Base-by-base conservation (phyloP, 2,888 invertebrate species). In the Spodoptera littoralis region DNA sequence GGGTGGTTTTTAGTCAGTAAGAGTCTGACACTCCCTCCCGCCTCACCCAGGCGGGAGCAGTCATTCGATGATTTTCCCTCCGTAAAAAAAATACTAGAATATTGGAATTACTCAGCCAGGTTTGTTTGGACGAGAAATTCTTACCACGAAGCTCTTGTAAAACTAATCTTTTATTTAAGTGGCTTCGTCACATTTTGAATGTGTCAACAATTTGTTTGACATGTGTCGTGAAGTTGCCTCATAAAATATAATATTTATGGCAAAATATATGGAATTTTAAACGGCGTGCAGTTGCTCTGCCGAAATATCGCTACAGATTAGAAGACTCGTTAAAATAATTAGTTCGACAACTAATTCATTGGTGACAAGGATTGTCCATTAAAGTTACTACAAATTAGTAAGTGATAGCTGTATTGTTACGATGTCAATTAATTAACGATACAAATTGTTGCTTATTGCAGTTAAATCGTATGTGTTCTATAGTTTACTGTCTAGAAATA, bases 161-260 rank as follows among this genome's bases (percentile, higher is more conserved):
- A 71, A 57, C 72, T 76, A 82, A 84, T 80, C 78, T 82, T 81
- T 83, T 86, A 84, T 87, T 89, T 88, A 87, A 86, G 85, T 86
- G 87, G 82, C 81, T 84, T 83, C 81, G 82, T 82, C 87, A 83
- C 86, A 81, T 84, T 88, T 85, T 84, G 67, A 82, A 86, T 80
- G 87, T 90, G 91, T 89, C 88, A 90, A 89, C 88, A 89, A 91
- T 90, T 91, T 90, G 90, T 92, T 92, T 91, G 92, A 91, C 92
- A 92, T 90, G 82, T 92, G 92, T 91, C 86, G 70, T 83, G 85
- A 86, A 86, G 86, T 86, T 80, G 61, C 84, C 77, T 86, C 92
- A 85, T 92, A 91, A 92, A 91, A 81, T 80, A 66, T 73, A 69
- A 83, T 85, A 83, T 92, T 92, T 91, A 92, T 85, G 91, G 85